Conservation (phyloP, 2,113 vertebrate genomes). For the Ailuropoda melanoleuca region DNA sequence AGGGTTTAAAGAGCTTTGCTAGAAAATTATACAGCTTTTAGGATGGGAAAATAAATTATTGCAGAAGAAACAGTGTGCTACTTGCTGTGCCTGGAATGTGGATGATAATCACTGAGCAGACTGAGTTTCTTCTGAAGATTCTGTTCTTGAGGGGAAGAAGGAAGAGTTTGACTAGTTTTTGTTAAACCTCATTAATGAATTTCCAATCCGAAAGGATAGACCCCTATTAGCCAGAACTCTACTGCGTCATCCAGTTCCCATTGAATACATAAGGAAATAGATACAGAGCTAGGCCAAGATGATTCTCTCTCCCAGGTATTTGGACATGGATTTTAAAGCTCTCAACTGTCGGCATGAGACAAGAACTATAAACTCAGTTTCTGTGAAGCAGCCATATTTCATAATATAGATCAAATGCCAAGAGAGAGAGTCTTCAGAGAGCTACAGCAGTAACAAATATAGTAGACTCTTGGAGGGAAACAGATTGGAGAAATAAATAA, state of each 20-base stretch:
- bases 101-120: background rate
- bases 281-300: background rate
- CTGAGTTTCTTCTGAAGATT: background rate
- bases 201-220: background rate
- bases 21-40: background rate
- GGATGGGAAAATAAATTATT: background rate
- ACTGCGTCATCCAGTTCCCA: background rate
- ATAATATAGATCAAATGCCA: background rate
- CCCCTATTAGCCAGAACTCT: background rate
- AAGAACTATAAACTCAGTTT: background rate
- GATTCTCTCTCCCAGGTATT: background rate
- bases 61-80: background rate
- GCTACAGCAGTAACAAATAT: background rate
- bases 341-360: background rate
- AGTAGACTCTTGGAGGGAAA: background rate
- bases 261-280: background rate
- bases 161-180: background rate
- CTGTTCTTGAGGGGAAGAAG: background rate
- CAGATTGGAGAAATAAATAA: background rate
- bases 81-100: background rate
- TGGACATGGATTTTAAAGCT: background rate
- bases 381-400: background rate
- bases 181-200: background rate
- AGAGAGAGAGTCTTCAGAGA: background rate
- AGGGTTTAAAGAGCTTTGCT: background rate